Evolutionary conservation across 2,113 vertebrate genomes (phyloP).

Genomic region (Laterallus jamaicensis): DNA sequence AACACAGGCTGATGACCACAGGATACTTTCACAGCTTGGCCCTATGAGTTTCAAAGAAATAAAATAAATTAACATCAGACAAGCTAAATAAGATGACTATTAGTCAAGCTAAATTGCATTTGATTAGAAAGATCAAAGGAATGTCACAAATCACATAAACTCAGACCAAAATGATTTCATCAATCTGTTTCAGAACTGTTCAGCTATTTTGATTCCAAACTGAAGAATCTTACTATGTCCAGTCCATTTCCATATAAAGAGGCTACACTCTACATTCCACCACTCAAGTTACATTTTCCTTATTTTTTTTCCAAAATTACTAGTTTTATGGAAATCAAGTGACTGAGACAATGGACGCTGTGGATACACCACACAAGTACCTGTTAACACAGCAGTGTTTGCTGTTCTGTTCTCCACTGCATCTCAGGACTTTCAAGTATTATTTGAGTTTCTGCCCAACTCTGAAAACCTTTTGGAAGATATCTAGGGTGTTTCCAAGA

Average conservation of each 20-base stretch:
- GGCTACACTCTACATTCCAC: not conserved
- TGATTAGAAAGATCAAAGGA: not conserved
- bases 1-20: slow-evolving; percentile 78
- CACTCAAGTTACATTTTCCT: not conserved
- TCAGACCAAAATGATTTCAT: not conserved
- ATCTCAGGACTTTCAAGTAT: not conserved
- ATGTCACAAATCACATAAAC: not conserved
- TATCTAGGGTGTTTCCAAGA: not conserved
- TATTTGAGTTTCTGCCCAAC: not conserved
- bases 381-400: not conserved
- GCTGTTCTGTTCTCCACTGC: not conserved
- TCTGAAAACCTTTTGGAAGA: not conserved
- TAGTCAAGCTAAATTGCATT: not conserved
- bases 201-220: not conserved
- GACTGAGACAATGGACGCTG: not conserved
- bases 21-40: slow-evolving; percentile 88
- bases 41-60: slow-evolving; percentile 71
- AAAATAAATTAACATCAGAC: not conserved
- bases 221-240: not conserved
- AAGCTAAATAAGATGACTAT: not conserved
- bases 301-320: not conserved
- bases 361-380: not conserved
- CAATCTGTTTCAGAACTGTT: not conserved
- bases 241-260: not conserved
- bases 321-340: not conserved